Conservation (phyloP, 2,797 vertebrate species). For the Gymnoscopelus microlampas region DNA sequence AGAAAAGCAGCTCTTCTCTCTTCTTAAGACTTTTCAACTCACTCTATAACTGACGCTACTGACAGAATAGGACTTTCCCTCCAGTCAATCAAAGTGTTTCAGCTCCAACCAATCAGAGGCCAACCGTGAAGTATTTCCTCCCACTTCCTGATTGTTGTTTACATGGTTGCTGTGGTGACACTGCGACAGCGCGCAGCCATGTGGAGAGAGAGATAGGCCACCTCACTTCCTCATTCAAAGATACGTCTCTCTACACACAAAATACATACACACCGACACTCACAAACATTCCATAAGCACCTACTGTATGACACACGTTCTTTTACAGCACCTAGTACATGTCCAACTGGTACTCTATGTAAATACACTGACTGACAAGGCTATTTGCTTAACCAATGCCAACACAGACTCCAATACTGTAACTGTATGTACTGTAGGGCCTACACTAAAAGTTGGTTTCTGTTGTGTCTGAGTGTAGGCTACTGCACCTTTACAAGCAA, state of each 20-base stretch:
- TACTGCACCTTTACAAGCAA: too few species aligned
- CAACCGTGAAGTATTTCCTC: conserved; percentile 16
- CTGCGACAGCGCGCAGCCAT: conserved; percentile 45
- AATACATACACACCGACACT: not conserved
- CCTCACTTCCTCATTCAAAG: not conserved
- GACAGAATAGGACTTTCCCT: conserved; percentile 39
- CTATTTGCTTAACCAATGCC: too few species aligned
- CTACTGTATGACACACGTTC: too few species aligned
- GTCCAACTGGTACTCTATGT: too few species aligned
- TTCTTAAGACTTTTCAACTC: too few species aligned
- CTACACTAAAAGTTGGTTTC: too few species aligned
- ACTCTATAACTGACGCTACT: too few species aligned
- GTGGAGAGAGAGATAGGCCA: conserved; percentile 27
- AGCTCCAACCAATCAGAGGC: conserved; percentile 53
- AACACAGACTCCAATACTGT: too few species aligned
- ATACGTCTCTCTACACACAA: not conserved
- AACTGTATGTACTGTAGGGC: too few species aligned
- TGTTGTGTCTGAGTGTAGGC: too few species aligned
- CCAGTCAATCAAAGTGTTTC: conserved; percentile 18
- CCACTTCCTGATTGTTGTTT: conserved; percentile 51
- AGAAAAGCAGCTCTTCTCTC: not conserved
- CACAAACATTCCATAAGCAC: not conserved
- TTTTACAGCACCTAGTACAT: too few species aligned
- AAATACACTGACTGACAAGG: too few species aligned
- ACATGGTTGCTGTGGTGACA: conserved; percentile 56